Base-by-base conservation (phyloP, 2,113 vertebrate species). In the Carassius carassius region DNA sequence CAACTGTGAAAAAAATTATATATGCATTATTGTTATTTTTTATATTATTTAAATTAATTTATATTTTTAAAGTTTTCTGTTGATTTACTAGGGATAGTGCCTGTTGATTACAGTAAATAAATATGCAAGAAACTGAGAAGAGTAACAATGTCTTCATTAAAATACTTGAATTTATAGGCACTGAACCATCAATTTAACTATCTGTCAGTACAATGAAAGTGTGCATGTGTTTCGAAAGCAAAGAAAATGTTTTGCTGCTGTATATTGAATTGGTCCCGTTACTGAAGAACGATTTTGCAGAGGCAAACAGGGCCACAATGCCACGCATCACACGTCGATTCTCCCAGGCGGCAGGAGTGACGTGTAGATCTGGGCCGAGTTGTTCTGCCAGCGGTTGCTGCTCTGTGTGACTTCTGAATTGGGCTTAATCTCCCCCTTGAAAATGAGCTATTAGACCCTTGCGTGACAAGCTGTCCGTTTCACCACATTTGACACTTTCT, bases 401-500 rank as follows among this genome's bases (percentile, higher is more conserved):
- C 17, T 47, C 6, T 80, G 21, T 41, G 21, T 41, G 19, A 23
- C 16, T 78, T 60, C 77, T 62, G 51, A 58, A 58, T 58, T 13
- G 35, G 5, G 54, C 76, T 41, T 16, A 23, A 62, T 79, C 8
- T 44, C 56, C 23, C 23, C 14, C 73, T 25, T 16, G 23, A 35
- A 58, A 58, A n/a, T 5, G n/a, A 47, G 2, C 32, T 44, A 11
- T 35, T 17, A 56, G 51, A 56, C 23, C 44, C 73, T 19, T 60
- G 76, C 5, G 7, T 51, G n/a, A 47, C n/a, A 49, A 75, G 72
- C 76, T 41, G 32, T 62, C 56, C 60, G 29, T 58, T 73, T 81
- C 6, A 14, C 44, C 17, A 58, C 21, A 0, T 69, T 49, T 69
- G 23, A 3, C 25, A 51, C 23, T 51, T 69, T 81, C 44, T 67